Evolutionary conservation across 92 coral and sea anemone genomes (phyloP), one percentile per base, ranked within the genome.

Genomic region (Meandrina meandrites): DNA sequence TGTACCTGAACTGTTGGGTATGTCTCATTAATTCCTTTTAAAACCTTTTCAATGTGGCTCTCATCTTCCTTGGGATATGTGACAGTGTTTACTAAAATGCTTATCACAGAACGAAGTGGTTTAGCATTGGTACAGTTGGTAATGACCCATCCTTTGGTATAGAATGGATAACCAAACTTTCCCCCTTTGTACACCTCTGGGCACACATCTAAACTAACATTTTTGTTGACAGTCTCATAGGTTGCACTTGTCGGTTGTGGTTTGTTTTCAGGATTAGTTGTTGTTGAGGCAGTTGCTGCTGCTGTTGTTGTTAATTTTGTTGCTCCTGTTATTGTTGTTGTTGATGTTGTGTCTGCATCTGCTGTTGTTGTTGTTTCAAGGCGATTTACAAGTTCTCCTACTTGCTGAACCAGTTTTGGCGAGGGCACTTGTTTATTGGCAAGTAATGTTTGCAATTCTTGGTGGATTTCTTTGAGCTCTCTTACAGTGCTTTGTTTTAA

Each of bases 141-240:
- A 10, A 73, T 81, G 34, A 86, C 87, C 89, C 86, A 90, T 2
- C 90, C 87, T 18, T 40, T 54, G 4, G 76, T 82, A 24, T 85
- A 90, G 70, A 75, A 90, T 15, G 92, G 92, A 40, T 90, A 86
- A 34, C 89, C 89, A 37, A 74, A 75, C 24, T 62, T 80, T 24
- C 58, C 75, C 19, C 92, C 92, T 58, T 83, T 86, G 54, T 71
- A 89, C 69, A 71, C 60, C 58, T 89, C 92, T 24, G 92, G 92
- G 48, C 86, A 89, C 56, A 89, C 92, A 58, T 84, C 92, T 40
- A 40, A 47, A 24, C 28, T 77, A 6, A 40, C 77, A 14, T 66
- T 40, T 28, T 56, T 57, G 28, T n/a, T n/a, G 28, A 27, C 30
- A 50, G 86, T 36, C 27, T 15, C 64, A 70, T 42, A 37, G 60